Evolutionary conservation across 92 coral and sea anemone species (phyloP).

Genomic region (Epizoanthus rinbou): DNA sequence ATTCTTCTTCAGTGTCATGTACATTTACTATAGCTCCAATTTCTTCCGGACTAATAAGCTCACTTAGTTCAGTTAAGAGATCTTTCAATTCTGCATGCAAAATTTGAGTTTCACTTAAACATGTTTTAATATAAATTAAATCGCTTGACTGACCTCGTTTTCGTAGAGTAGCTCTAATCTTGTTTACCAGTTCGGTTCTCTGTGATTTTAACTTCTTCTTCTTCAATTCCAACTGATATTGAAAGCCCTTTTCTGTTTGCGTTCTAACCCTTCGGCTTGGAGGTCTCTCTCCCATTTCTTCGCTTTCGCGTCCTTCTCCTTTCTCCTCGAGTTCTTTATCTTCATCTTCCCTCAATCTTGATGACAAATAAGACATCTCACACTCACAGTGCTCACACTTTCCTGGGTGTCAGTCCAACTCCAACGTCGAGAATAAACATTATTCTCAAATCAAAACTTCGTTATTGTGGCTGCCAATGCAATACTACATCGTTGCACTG

Average conservation of each 20-base stretch:
- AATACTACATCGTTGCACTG: no score
- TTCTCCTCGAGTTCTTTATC: conserved; percentile 29
- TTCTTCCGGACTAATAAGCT: conserved; percentile 9
- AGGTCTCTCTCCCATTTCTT: no score
- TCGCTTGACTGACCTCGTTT: conserved; percentile 34
- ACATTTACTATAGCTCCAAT: not conserved
- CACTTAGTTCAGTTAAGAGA: conserved; percentile 20
- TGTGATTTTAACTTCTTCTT: no score
- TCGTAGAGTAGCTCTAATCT: conserved; percentile 34
- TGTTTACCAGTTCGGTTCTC: not conserved
- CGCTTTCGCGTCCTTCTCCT: conserved; percentile 5
- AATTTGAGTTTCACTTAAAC: conserved; percentile 25
- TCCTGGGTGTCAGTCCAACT: conserved; percentile 12
- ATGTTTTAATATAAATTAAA: not conserved
- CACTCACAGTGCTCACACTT: conserved; percentile 2
- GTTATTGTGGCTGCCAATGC: no score
- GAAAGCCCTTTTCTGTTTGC: no score
- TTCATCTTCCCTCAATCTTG: conserved; percentile 9
- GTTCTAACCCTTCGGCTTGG: no score
- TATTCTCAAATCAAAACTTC: conserved; percentile 5
- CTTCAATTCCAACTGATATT: no score
- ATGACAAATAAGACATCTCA: not conserved
- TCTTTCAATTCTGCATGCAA: conserved; percentile 22
- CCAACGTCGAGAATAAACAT: conserved; percentile 3
- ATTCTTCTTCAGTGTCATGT: not conserved